Evolutionary conservation across 2,113 vertebrate genomes (phyloP), one percentile per base, ranked within the genome.

Genomic region (Nanorana parkeri): DNA sequence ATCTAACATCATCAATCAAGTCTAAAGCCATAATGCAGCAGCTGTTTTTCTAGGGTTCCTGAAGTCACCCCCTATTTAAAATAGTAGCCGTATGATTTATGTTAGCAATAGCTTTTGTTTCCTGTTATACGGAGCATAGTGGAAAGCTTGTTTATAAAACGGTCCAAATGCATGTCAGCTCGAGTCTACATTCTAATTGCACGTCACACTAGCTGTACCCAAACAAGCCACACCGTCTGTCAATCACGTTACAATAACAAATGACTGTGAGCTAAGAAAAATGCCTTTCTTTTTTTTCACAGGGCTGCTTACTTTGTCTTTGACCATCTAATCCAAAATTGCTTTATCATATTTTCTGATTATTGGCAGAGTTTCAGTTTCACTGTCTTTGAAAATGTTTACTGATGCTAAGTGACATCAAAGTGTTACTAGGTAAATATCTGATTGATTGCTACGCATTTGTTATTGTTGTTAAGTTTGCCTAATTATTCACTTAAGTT

Each of bases 101-200:
- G 66, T 68, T 68, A 56, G 28, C 17, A 69, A 68, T 41, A 32
- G 54, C 51, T 79, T 60, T 79, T 79, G 65, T 79, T 69, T 79
- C 65, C 64, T 60, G 66, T 58, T 32, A 26, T 36, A 69, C 29
- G 64, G 52, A 54, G 15, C 26, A 67, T n/a, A 55, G 41, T 68
- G 77, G 68, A 69, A 69, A 58, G 65, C 21, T 47, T 79, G 77
- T 79, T 79, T 79, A 79, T 79, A 69, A 60, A 26, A 79, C 69
- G 1, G 26, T 5, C 66, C 77, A 36, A 23, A 5, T 54, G 54
- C 66, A 55, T 21, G 77, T 79, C 77, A 60, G 26, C 52, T 68
- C 66, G 56, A 29, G 65, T 79, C 77, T 69, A 67, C 66, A 68
- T 79, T 66, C 26, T 75, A 55, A 82, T 60, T 82, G 71, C 52